Percentiles rank a stretch among this genome's conserved stretches.
These are phyloP conservation scores for Pseudochromis fuscus DNA, from an alignment of 2,797 vertebrate genomes.

Conservation along the genomic window DNA sequence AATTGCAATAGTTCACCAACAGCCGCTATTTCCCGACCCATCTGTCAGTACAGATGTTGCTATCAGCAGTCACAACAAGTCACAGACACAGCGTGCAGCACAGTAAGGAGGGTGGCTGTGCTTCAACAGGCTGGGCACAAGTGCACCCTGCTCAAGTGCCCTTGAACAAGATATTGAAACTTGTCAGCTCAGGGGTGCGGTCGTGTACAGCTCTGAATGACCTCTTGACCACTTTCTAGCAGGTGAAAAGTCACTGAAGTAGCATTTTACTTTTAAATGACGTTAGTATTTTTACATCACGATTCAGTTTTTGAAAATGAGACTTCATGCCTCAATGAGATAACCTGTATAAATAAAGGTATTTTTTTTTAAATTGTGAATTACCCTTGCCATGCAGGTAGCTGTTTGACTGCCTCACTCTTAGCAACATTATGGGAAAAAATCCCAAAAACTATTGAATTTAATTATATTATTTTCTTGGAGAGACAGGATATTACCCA, in stretches of 20 bases:
- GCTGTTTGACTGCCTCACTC: too few relatives aligned
- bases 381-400: too few relatives aligned
- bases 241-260: neutral
- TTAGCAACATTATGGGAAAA: too few relatives aligned
- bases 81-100: constrained; percentile 13
- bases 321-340: too few relatives aligned
- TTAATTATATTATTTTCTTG: too few relatives aligned
- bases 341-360: too few relatives aligned
- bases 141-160: constrained; percentile 29
- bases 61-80: constrained; percentile 22
- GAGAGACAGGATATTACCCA: too few relatives aligned
- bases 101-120: constrained; percentile 1
- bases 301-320: too few relatives aligned
- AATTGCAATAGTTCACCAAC: constrained; percentile 31
- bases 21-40: constrained; percentile 39
- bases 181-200: neutral
- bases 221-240: neutral
- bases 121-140: constrained; percentile 27
- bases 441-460: too few relatives aligned
- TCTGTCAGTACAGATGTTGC: constrained; percentile 60
- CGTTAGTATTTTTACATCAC: too few relatives aligned
- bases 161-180: constrained; percentile 23
- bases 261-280: neutral
- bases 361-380: too few relatives aligned
- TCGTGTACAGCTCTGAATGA: constrained; percentile 10